Evolutionary conservation across 2,113 vertebrate species (phyloP), one percentile per base, ranked within the genome.

Genomic region (Leucoraja erinaceus): DNA sequence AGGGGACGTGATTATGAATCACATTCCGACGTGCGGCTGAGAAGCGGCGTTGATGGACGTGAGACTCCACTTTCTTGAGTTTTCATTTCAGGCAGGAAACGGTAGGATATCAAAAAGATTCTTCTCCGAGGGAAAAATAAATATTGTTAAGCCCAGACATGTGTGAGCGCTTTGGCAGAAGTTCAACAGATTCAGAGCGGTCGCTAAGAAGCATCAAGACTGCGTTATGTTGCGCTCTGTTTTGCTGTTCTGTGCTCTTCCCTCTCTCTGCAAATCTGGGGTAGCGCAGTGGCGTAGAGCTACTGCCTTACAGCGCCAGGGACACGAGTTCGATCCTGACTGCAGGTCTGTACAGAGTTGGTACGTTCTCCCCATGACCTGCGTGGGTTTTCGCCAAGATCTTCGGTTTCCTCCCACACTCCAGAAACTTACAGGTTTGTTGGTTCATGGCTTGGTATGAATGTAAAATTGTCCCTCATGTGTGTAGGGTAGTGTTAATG

Each of bases 61-160:
- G 56, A 14, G n/a, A 63, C 38, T 66, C 56, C 83, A 88, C 59
- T 88, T 88, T 88, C 83, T 88, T 88, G 59, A 25, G 31, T 56
- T 66, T 88, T 31, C 83, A 59, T 84, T 84, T 59, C 10, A 84
- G 25, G 56, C 25, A 88, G 83, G 59, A 88, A 31, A 63, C 63
- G 83, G 83, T 61, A 88, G 83, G 59, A 88, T n/a, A 63, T 88
- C 83, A 88, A 86, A 86, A 86, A 86, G 83, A 88, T 88, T 88
- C 59, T 1, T 63, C 31, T 88, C 18, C 11, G 70, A 72, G 18
- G 10, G 12, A 16, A 31, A 88, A 86, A 61, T 47, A 63, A 88
- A 88, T 31, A 31, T 88, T 63, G 28, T 28, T 66, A 33, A 88
- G 83, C 18, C 83, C 83, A 88, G 83, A 31, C 83, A 88, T 18